Base-by-base conservation (phyloP, 1,140 invertebrate species). In the Brachionus plicatilis region DNA sequence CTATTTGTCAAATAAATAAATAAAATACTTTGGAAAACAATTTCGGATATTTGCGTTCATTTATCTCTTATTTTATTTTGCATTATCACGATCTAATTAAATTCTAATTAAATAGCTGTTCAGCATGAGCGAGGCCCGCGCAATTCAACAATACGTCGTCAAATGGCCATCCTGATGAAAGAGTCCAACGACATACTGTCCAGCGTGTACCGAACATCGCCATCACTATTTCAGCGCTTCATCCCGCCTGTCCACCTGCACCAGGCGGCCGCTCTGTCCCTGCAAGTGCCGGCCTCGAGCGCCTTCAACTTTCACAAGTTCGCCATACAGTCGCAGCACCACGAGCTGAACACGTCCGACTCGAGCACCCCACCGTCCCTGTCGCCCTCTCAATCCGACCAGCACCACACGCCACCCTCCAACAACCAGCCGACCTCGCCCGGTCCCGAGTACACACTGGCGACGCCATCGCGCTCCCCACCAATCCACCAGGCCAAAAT, bases 91-190 rank as follows among this genome's bases (percentile, higher is more conserved):
- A 53, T 53, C 41, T 65, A 75, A 72, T 56, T 76, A 65, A 70
- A 27, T 72, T 50, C 29, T 70, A 79, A 41, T 85, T 85, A 53
- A 60, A 47, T 86, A 92, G 92, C 92, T 79, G 92, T 92, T 12
- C 92, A 92, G 87, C 92, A 92, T 87, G 92, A 92, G 86, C 85
- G 92, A 84, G 92, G 92, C 33, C 92, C 92, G 8, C 85, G 92
- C 17, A 92, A 92, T 86, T 90, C 91, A 11, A 85, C 87, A 8
- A 89, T 84, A 29, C 29, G 84, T 45, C 47, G 84, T 12, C 84
- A 84, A 78, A 76, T 84, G 68, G 84, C 84, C 17, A 41, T 84
- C 5, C 27, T 84, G n/a, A 43, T 84, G 29, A 84, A 84, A 76
- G 68, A 84, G 29, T 84, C 83, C 17, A 80, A 80, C 37, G 78